Evolutionary conservation across 2,797 vertebrate species (phyloP), one percentile per base, ranked within the genome.

Genomic region (Perodicticus potto): DNA sequence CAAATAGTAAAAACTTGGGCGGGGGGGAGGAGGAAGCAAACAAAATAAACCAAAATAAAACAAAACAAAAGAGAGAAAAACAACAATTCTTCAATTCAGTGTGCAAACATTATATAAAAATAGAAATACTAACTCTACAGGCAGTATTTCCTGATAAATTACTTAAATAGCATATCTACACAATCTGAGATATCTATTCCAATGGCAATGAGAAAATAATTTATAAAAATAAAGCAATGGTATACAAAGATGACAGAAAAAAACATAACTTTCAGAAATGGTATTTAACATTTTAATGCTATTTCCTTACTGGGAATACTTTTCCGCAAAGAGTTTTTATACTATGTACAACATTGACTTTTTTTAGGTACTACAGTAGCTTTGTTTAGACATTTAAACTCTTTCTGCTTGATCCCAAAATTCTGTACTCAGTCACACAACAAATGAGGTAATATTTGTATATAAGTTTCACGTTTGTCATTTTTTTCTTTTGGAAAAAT

Each of bases 111-210:
- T 99, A 99, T 99, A 99, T 99, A 99, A 99, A 99, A 99, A 99
- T 99, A 99, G 99, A 99, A 99, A 99, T 98, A 99, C 99, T 99
- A 99, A 99, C 99, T 98, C 99, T 99, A 99, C 98, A 99, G 99
- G 99, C 99, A 99, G 99, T 99, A 98, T 99, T 99, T 99, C 99
- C 98, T 98, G 99, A 99, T 99, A 99, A 99, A 99, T 99, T 99
- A 99, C 99, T 99, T 99, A 99, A 99, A 99, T 99, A 99, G 99
- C 99, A 95, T 99, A 99, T 99, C 99, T 99, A 99, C 99, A 99
- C 98, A 99, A 98, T 98, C 99, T 98, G 98, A 99, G 99, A 99
- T 99, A 99, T 98, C 99, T 99, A 98, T 98, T 99, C 98, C 98
- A 99, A 99, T 98, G 98, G 98, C 99, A 99, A 99, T 98, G 98